Conservation (phyloP, 2,888 invertebrate species). For the Nipponacmea schrenckii region DNA sequence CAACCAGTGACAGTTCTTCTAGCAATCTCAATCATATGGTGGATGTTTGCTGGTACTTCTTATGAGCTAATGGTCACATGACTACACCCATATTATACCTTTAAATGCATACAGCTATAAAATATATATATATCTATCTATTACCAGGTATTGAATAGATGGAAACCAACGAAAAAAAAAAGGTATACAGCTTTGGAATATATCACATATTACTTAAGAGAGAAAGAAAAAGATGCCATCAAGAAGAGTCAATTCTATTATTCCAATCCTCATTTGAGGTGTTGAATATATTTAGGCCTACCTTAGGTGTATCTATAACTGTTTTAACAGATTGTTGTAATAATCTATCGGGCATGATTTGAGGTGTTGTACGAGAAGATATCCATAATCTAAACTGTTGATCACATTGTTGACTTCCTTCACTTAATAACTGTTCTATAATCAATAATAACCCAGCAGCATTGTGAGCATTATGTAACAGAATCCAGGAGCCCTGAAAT, state of each 20-base stretch:
- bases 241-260: too few relatives aligned
- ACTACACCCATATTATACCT: too few relatives aligned
- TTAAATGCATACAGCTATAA: too few relatives aligned
- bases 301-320: conserved; percentile 64
- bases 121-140: too few relatives aligned
- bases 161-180: too few relatives aligned
- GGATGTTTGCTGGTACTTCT: background rate
- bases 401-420: conserved; percentile 45
- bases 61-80: too few relatives aligned
- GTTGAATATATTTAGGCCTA: conserved; percentile 32
- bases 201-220: too few relatives aligned
- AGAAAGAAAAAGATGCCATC: too few relatives aligned
- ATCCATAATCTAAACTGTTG: conserved; percentile 64
- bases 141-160: too few relatives aligned
- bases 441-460: conserved; percentile 54
- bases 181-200: too few relatives aligned
- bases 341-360: conserved; percentile 48
- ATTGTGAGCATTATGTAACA: conserved; percentile 65
- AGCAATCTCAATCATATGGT: background rate
- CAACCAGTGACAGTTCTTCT: background rate
- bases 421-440: conserved; percentile 57
- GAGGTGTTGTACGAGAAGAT: conserved; percentile 45
- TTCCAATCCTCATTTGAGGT: too few relatives aligned
- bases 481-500: conserved; percentile 62
- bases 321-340: conserved; percentile 61